Conservation (phyloP, 2,113 vertebrate genomes). For the Heterocephalus glaber region DNA sequence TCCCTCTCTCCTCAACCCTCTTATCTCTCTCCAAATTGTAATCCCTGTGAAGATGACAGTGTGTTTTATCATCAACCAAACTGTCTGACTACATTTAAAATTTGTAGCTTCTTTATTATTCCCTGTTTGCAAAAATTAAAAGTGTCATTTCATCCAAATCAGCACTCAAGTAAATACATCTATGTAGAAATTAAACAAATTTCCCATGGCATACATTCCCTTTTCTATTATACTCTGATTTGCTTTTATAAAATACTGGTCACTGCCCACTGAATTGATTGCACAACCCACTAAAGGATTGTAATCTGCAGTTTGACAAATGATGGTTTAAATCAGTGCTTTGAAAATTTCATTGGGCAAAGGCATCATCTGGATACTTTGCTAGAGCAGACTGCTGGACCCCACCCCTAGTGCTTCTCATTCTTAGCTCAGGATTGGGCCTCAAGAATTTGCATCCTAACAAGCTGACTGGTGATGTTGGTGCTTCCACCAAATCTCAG, state of each 20-base stretch:
- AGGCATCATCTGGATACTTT: neutral
- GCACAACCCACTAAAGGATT: neutral
- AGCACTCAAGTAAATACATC: neutral
- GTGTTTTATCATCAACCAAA: conserved; percentile 1
- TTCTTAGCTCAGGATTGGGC: neutral
- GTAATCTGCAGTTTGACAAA: conserved; percentile 25
- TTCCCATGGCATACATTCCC: neutral
- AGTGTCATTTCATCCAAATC: neutral
- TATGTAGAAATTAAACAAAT: neutral
- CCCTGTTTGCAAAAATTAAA: conserved; percentile 19
- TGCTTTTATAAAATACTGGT: conserved; percentile 20
- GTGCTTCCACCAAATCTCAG: neutral
- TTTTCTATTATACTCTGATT: neutral
- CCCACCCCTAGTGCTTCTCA: neutral
- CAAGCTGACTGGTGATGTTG: neutral
- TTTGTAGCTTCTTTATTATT: neutral
- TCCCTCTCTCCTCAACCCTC: neutral
- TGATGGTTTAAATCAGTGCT: neutral
- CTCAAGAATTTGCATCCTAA: neutral
- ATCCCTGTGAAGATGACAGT: conserved; percentile 3
- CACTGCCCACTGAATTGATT: conserved; percentile 21
- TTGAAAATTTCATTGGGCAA: conserved; percentile 20
- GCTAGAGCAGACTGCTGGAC: neutral
- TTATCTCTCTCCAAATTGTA: neutral
- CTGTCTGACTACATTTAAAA: conserved; percentile 21